A percentile compares a stretch with the other conserved stretches of the same genome.
Conservation (phyloP, 2,113 vertebrate genomes). For the Trichechus manatus region DNA sequence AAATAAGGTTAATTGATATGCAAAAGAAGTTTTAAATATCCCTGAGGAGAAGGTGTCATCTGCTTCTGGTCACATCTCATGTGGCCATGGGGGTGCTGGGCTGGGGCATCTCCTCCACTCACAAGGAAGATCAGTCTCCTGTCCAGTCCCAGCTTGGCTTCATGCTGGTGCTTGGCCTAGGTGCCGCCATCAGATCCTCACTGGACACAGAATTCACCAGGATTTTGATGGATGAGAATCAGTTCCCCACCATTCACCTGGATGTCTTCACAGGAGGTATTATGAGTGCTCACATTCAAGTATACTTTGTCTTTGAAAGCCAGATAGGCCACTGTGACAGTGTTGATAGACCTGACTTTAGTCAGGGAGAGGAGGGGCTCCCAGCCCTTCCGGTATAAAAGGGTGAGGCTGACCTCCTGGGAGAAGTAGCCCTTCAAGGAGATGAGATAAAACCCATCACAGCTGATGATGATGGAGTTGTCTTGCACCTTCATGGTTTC, state of each 20-base stretch:
- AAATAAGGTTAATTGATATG: constrained; percentile 59
- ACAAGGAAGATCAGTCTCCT: not conserved
- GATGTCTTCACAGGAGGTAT: constrained; percentile 3
- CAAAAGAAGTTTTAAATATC: constrained; percentile 74
- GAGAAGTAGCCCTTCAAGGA: constrained; percentile 75
- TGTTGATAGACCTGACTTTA: not conserved
- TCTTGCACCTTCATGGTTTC: constrained; percentile 71
- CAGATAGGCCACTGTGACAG: constrained; percentile 57
- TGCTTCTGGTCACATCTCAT: not conserved
- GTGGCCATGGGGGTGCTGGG: not conserved
- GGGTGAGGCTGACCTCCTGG: constrained; percentile 46
- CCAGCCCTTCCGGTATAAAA: constrained; percentile 56
- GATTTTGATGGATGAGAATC: constrained; percentile 74
- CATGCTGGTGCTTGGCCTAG: not conserved
- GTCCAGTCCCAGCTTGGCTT: not conserved
- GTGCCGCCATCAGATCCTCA: not conserved
- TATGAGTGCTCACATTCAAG: constrained; percentile 54
- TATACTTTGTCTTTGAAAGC: constrained; percentile 74
- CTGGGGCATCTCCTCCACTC: not conserved
- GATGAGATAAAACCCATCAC: constrained; percentile 81
- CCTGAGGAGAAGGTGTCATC: constrained; percentile 62
- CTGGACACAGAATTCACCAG: constrained; percentile 66
- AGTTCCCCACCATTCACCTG: constrained; percentile 73
- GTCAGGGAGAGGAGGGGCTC: constrained; percentile 13
- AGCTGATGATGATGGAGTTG: constrained; percentile 71